Conservation (phyloP, 1,140 invertebrate species). For the Hypsibius dujardini region DNA sequence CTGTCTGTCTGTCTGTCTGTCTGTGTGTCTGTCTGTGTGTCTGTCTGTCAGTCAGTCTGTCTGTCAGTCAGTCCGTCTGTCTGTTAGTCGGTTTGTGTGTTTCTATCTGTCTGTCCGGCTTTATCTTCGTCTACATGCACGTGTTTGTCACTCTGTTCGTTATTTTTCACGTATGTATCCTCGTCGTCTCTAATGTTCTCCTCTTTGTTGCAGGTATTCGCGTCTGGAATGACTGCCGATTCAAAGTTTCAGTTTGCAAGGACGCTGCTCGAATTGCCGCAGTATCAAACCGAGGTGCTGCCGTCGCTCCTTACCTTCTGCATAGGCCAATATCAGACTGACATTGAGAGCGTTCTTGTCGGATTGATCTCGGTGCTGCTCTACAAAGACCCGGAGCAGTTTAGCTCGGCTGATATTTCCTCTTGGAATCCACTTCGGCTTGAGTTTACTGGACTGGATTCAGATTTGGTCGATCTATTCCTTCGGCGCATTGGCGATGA, state of each 20-base stretch:
- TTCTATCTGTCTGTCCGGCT: too few species aligned
- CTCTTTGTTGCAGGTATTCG: constrained; percentile 17
- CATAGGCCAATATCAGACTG: neutral
- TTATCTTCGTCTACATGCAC: too few species aligned
- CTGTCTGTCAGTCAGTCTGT: too few species aligned
- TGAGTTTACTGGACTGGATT: neutral
- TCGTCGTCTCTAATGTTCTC: neutral
- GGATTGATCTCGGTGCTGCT: neutral
- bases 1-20: too few species aligned
- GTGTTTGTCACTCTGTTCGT: too few species aligned
- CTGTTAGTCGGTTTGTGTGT: neutral
- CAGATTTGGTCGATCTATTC: neutral
- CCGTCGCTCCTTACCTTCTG: neutral
- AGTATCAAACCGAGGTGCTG: neutral
- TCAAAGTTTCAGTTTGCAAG: neutral
- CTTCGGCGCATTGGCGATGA: constrained; percentile 20
- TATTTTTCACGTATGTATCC: neutral
- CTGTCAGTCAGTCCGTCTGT: too few species aligned
- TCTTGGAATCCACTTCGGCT: neutral
- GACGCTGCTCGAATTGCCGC: neutral
- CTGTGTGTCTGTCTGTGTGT: too few species aligned
- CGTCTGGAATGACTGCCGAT: neutral
- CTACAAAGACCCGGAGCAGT: constrained; percentile 3
- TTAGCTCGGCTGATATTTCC: neutral
- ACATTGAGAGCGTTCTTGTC: neutral